Base-by-base conservation (phyloP, 2,113 vertebrate genomes). In the Petrocephalus microphthalmus region DNA sequence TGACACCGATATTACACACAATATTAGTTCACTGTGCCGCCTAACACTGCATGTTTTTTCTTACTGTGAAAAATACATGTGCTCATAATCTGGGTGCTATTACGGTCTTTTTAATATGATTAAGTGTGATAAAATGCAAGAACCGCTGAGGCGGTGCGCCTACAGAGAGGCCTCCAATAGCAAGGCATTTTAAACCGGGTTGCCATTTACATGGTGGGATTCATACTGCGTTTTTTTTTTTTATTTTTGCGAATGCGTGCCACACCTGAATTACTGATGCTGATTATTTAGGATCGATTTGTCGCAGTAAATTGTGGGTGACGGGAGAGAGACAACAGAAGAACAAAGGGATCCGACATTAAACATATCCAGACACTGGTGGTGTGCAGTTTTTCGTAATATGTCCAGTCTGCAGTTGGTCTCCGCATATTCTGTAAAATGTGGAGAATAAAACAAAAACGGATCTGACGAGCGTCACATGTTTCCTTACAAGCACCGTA, bases 121-220 rank as follows among this genome's bases (percentile, higher is more conserved):
- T 57, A 29, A 57, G 52, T 83, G 78, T 47, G 52, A 67, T 81
- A 52, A 87, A 52, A 52, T 25, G 25, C n/a, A 25, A 49, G 4
- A 85, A 17, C 3, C 19, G 19, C 54, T 60, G 22, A 54, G 10
- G 71, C 5, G 49, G n/a, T 51, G 19, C 4, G 37, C 45, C 42
- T 74, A 37, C 33, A 25, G 78, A 11, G 86, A 88, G 87, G 87
- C 87, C 87, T 88, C 78, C 57, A 13, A 15, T 15, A 56, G 22
- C 7, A 17, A 25, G 22, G 52, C 15, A n/a, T 87, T 56, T 37
- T 45, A 54, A 11, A 57, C 2, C 49, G 29, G 17, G n/a, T 49
- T 15, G 60, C 25, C n/a, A 74, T 64, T 51, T 33, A 53, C 17
- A 81, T n/a, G 54, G 54, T 88, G 10, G 33, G 37, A 88, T 81